phyloP scores from a whole-genome alignment of 2,113 vertebrate species.

The Scomber scombrus region DNA sequence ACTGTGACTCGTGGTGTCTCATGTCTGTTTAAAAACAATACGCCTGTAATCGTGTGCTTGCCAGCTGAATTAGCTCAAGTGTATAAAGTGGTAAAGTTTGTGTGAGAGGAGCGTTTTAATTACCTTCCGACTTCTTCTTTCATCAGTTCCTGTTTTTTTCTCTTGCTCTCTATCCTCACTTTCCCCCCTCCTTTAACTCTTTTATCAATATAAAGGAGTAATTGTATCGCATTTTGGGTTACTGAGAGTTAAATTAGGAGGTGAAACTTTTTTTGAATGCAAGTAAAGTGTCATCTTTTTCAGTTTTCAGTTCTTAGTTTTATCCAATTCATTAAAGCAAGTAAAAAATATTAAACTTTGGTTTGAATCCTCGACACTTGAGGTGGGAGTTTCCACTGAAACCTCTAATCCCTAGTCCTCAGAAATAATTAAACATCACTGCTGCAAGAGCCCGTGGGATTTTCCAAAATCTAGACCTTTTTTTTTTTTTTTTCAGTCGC shows the following conservation, averaged over 20 bases:
- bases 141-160: background rate
- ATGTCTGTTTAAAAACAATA: background rate
- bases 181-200: background rate
- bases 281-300: background rate
- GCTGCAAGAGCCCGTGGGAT: conserved; percentile 30
- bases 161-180: background rate
- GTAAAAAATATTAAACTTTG: conserved; percentile 2
- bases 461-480: conserved; percentile 7
- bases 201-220: background rate
- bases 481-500: background rate
- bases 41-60: conserved; percentile 23
- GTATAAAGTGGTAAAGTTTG: conserved; percentile 8
- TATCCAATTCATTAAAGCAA: conserved; percentile 36
- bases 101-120: conserved; percentile 24
- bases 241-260: background rate
- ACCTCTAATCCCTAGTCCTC: conserved; percentile 37
- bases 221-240: background rate
- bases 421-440: conserved; percentile 60
- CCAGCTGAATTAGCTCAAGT: conserved; percentile 12
- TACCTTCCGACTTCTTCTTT: background rate
- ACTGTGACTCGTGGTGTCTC: background rate
- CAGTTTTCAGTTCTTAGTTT: conserved; percentile 1
- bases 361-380: conserved; percentile 17
- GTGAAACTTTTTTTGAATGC: background rate
- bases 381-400: conserved; percentile 43